phyloP scores from a whole-genome alignment of 2,888 invertebrate species.

The Rhagophthalmus giganteus region DNA sequence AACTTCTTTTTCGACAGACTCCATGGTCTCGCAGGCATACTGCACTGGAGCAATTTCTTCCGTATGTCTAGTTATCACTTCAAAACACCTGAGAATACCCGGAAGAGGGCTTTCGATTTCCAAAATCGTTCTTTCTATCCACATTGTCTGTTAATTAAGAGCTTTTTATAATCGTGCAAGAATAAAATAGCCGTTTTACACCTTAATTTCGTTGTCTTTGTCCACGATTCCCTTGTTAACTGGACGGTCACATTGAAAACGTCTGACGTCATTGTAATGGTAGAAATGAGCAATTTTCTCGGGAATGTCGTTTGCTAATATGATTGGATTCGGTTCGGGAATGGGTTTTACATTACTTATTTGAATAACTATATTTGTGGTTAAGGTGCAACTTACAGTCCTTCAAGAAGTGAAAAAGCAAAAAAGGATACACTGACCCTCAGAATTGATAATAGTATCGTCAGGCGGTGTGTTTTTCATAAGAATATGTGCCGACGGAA shows the following conservation, averaged over 20 bases:
- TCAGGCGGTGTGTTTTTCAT: conserved; percentile 91
- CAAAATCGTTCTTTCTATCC: conserved; percentile 90
- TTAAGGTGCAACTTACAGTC: conserved; percentile 1
- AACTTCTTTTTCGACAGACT: conserved; percentile 84
- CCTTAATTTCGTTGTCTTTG: conserved; percentile 93
- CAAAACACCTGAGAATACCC: conserved; percentile 92
- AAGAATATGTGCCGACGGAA: conserved; percentile 90
- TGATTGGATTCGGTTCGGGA: conserved; percentile 66
- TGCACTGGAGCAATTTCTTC: conserved; percentile 82
- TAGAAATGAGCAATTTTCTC: conserved; percentile 88
- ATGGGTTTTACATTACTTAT: conserved; percentile 93
- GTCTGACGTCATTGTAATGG: conserved; percentile 85
- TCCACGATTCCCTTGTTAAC: conserved; percentile 88
- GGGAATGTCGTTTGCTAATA: conserved; percentile 67
- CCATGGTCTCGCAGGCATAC: conserved; percentile 92
- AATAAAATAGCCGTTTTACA: conserved; percentile 39
- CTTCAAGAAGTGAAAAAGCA: neutral
- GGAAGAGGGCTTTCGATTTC: conserved; percentile 83
- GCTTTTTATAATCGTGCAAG: too few relatives aligned
- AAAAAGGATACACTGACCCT: conserved; percentile 76
- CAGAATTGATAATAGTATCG: conserved; percentile 80
- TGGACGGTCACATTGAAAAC: conserved; percentile 89
- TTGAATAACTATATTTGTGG: conserved; percentile 73
- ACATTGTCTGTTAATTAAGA: conserved; percentile 75
- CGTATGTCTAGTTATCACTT: conserved; percentile 74